phyloP scores from a whole-genome alignment of 2,113 vertebrate genomes.

The Typhlomys cinereus region DNA sequence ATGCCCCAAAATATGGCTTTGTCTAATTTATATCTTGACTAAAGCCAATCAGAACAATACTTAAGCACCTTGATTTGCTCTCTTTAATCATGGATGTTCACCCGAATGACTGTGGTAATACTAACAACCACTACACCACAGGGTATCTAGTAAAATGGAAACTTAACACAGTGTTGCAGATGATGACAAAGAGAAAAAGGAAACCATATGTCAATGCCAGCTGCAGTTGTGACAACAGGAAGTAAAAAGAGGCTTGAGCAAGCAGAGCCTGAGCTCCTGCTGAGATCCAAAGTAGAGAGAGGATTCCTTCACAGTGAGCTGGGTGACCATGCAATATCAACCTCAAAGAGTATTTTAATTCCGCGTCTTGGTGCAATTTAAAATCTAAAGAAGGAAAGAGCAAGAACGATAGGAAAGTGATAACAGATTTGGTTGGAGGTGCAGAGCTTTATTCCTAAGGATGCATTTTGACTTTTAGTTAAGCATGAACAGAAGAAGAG shows the following conservation, averaged over 20 bases:
- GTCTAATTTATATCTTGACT: neutral
- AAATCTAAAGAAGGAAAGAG: neutral
- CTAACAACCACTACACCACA: too few species aligned
- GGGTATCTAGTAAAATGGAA: neutral
- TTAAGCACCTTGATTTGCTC: neutral
- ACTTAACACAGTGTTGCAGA: neutral
- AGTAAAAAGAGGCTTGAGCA: neutral
- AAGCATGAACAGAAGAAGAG: neutral
- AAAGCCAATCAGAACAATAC: neutral
- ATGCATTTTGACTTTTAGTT: neutral
- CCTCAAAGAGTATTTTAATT: constrained; percentile 1
- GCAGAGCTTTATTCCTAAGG: neutral
- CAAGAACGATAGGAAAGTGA: neutral
- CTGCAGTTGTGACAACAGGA: constrained; percentile 2
- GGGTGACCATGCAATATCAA: neutral
- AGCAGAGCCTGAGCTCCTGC: neutral
- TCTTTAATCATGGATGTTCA: too few species aligned
- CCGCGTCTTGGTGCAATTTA: constrained; percentile 13
- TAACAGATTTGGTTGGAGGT: neutral
- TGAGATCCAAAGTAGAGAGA: neutral
- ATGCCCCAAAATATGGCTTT: neutral
- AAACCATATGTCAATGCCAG: neutral
- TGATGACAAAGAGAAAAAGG: neutral
- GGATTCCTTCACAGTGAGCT: neutral
- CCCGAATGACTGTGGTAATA: too few species aligned